Percentiles rank a stretch among this genome's conserved stretches.
Evolutionary conservation across 2,113 vertebrate genomes (phyloP).

Genomic region (Dicaeum eximium): DNA sequence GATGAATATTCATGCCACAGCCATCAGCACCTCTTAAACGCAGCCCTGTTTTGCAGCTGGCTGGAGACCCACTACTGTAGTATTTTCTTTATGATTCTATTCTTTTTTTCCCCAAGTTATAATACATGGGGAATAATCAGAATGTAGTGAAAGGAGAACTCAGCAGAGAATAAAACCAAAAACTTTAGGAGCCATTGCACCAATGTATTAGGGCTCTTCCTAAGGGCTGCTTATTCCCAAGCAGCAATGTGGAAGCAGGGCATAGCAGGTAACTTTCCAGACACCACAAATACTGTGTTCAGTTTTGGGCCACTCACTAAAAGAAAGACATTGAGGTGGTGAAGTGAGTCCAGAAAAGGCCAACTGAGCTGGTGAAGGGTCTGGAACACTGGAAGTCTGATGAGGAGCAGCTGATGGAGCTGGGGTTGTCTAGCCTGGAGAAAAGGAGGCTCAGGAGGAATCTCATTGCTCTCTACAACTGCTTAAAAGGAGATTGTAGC

Average conservation of each 20-base stretch:
- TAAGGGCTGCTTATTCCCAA: background rate
- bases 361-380: background rate
- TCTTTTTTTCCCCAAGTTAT: background rate
- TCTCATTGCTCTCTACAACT: background rate
- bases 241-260: background rate
- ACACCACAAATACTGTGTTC: too few species aligned
- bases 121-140: background rate
- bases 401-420: background rate
- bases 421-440: background rate
- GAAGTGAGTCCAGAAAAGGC: background rate
- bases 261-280: background rate
- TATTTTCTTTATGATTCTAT: background rate
- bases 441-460: background rate
- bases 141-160: background rate
- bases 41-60: background rate
- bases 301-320: background rate
- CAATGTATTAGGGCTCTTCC: background rate
- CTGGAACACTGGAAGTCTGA: background rate
- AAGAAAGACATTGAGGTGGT: background rate
- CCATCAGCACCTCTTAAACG: background rate
- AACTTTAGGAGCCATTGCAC: background rate
- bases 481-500: background rate
- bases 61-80: background rate
- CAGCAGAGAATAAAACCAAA: background rate
- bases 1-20: slow-evolving; percentile 33